Base-by-base conservation (phyloP, 2,888 invertebrate species). In the Drosophila borealis region DNA sequence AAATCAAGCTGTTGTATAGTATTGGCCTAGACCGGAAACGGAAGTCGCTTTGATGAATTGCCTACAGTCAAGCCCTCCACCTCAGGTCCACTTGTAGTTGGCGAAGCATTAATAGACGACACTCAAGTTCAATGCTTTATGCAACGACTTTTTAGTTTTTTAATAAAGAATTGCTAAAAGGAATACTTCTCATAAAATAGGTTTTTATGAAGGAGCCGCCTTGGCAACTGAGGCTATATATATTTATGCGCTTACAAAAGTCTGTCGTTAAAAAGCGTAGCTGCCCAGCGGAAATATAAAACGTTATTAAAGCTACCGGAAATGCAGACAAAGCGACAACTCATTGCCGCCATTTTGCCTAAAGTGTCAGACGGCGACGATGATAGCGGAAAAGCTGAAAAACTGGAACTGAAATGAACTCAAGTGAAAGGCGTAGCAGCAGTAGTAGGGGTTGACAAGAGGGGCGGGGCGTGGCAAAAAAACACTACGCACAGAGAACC, bases 291-390 rank as follows among this genome's bases (percentile, higher is more conserved):
- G 57, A 65, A 75, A 63, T 68, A 81, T 75, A 70, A 84, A 84
- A 80, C 67, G 79, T 78, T 87, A 84, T 84, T 84, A 87, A 84
- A 87, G 88, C 71, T 50, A 64, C 62, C 71, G 88, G 83, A 84
- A 84, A 84, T 84, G 85, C 83, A 87, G 88, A 84, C 88, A 87
- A 87, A 84, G 81, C 73, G 81, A 70, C 79, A 84, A 79, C 64
- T 84, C 85, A 71, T 78, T 81, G 74, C 87, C 63, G 69, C 67
- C 70, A 74, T 80, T 83, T 81, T 70, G 81, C 80, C 88, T 33
- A 63, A 79, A 81, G 80, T 75, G 75, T 71, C 81, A 72, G 70
- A 78, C 81, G 63, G 53, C 65, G 71, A 60, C 54, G 34, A 41
- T 33, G 62, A 57, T 55, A 60, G 48, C 56, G 46, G 68, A 57